These are phyloP conservation scores for Phrynocephalus versicolor DNA, from an alignment of 2,113 vertebrate genomes.

Conservation along the genomic window DNA sequence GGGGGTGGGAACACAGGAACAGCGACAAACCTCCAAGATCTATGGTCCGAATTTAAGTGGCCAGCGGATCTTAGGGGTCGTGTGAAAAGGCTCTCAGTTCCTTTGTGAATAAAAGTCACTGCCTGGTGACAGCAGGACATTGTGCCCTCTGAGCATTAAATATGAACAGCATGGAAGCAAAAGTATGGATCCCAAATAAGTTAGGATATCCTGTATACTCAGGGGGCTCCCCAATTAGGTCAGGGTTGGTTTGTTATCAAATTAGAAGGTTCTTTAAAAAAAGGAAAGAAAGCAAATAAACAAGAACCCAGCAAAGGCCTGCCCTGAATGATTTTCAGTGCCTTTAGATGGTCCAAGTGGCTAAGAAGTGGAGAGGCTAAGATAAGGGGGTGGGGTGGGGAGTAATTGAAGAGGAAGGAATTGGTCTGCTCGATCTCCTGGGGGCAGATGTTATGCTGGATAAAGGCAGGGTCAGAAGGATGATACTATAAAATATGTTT, in stretches of 20 bases:
- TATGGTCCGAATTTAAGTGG: too few species aligned
- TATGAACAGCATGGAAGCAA: not conserved
- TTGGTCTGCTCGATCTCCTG: not conserved
- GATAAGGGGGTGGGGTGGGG: too few species aligned
- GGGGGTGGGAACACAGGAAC: too few species aligned
- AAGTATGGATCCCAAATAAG: not conserved
- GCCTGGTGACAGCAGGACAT: too few species aligned
- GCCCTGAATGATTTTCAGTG: not conserved
- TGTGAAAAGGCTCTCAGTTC: too few species aligned
- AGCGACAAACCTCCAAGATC: too few species aligned
- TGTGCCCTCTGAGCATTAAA: too few species aligned
- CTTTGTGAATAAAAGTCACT: too few species aligned
- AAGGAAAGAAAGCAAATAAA: not conserved
- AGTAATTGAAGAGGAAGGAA: not conserved
- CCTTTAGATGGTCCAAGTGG: not conserved
- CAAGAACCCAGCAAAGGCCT: too few species aligned
- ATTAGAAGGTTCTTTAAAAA: not conserved
- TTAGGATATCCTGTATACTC: not conserved
- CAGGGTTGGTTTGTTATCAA: not conserved
- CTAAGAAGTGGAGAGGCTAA: not conserved
- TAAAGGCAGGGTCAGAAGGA: not conserved
- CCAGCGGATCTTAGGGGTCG: too few species aligned
- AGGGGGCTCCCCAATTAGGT: not conserved
- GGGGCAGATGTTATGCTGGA: not conserved
- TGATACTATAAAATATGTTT: not conserved